A percentile compares a stretch with the other conserved stretches of the same genome.
Evolutionary conservation across 2,797 vertebrate genomes (phyloP).

Genomic region (Lepus oiostolus): DNA sequence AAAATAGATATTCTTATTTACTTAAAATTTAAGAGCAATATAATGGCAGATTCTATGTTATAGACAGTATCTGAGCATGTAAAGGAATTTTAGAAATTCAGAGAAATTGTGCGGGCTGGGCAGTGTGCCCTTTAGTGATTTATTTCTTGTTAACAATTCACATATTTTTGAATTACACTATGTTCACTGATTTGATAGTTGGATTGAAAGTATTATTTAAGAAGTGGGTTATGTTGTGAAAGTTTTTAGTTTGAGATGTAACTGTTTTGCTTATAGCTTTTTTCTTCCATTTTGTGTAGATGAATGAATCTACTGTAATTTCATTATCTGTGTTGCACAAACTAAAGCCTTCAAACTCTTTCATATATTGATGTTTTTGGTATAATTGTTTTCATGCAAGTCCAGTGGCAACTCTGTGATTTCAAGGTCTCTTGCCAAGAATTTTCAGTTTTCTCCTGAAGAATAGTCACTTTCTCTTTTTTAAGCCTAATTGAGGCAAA

Average conservation of each 20-base stretch:
- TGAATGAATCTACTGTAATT: slow-evolving; percentile 4
- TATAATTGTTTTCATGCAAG: slow-evolving; percentile 23
- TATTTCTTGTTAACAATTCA: slow-evolving; percentile 33
- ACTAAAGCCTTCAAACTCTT: slow-evolving; percentile 17
- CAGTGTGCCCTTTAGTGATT: neutral
- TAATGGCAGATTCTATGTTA: slow-evolving; percentile 26
- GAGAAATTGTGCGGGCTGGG: neutral
- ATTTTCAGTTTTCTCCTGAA: slow-evolving; percentile 65
- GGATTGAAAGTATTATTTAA: slow-evolving; percentile 56
- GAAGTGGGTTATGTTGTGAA: neutral
- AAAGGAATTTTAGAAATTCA: slow-evolving; percentile 39
- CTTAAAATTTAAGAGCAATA: slow-evolving; percentile 53
- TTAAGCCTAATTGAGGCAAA: slow-evolving; percentile 7
- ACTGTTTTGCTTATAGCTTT: slow-evolving; percentile 24
- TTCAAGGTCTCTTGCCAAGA: slow-evolving; percentile 52
- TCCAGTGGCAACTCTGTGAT: slow-evolving; percentile 28
- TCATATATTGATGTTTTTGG: neutral
- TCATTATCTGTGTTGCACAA: neutral
- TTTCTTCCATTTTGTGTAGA: neutral
- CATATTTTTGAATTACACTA: slow-evolving; percentile 19
- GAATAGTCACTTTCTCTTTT: slow-evolving; percentile 22
- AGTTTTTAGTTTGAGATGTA: neutral
- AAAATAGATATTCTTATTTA: slow-evolving; percentile 19
- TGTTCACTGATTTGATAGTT: slow-evolving; percentile 9
- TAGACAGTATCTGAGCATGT: neutral